A percentile compares a stretch with the other conserved stretches of the same genome.
Evolutionary conservation across 2,888 invertebrate genomes (phyloP).

Genomic region (Lithophane ornitopus): DNA sequence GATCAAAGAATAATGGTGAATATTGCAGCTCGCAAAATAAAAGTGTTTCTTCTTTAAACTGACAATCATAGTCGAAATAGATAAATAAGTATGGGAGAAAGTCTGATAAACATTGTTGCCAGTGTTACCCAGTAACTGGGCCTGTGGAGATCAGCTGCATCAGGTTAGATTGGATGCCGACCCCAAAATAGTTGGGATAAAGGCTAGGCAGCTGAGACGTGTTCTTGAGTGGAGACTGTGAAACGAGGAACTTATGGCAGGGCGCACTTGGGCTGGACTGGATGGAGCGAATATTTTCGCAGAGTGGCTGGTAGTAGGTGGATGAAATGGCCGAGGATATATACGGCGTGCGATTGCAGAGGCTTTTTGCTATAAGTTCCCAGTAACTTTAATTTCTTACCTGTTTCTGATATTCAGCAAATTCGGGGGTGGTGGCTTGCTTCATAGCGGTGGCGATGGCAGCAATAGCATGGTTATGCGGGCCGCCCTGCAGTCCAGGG

Average conservation of each 20-base stretch:
- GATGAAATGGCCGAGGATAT: background rate
- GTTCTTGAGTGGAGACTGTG: background rate
- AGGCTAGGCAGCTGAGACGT: background rate
- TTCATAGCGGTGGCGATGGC: constrained; percentile 98
- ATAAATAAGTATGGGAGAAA: background rate
- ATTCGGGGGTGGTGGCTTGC: constrained; percentile 95
- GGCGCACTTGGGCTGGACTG: background rate
- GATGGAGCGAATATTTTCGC: background rate
- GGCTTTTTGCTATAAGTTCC: background rate
- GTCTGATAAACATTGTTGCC: background rate
- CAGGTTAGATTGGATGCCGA: background rate
- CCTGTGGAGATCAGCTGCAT: background rate
- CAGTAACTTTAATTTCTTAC: constrained; percentile 74
- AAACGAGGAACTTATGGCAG: background rate
- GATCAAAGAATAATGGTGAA: constrained; percentile 21
- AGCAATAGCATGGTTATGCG: constrained; percentile 99
- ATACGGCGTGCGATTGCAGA: background rate
- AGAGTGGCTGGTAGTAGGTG: background rate
- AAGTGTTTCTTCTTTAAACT: background rate
- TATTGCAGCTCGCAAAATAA: background rate
- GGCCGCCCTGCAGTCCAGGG: constrained; percentile 99
- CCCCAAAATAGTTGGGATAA: background rate
- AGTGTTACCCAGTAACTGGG: background rate
- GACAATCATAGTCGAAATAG: no score
- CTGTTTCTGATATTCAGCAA: constrained; percentile 96